Evolutionary conservation across 2,888 invertebrate genomes (phyloP).

Genomic region (Abrostola tripartita): DNA sequence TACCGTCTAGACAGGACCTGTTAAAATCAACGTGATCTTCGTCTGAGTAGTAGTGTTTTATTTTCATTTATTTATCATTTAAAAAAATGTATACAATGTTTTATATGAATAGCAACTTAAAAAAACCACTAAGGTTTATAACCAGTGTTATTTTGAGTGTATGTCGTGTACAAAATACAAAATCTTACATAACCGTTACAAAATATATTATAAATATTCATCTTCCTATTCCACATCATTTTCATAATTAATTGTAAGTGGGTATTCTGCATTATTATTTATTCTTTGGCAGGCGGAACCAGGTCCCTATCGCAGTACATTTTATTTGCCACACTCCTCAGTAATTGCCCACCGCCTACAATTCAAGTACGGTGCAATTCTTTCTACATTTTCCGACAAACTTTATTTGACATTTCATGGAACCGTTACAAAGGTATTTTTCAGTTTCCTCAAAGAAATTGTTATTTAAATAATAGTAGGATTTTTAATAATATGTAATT

Average conservation of each 20-base stretch:
- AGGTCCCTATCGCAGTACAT: constrained; percentile 27
- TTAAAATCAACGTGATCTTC: no score
- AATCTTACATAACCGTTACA: no score
- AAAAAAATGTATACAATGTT: no score
- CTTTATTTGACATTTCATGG: constrained; percentile 45
- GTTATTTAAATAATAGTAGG: constrained; percentile 30
- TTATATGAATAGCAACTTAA: no score
- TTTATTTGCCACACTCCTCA: constrained; percentile 42
- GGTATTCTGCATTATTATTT: constrained; percentile 14
- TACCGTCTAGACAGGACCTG: no score
- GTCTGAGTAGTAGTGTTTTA: no score
- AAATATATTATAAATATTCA: no score
- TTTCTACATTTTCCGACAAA: constrained; percentile 40
- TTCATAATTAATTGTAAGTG: constrained; percentile 2
- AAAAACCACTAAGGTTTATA: no score
- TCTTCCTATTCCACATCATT: no score
- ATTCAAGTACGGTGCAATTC: constrained; percentile 40
- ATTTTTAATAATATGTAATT: constrained; percentile 37
- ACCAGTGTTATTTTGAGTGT: no score
- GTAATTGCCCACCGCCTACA: constrained; percentile 51
- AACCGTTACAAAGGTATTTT: constrained; percentile 42
- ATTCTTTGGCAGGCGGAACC: not conserved
- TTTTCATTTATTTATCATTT: no score
- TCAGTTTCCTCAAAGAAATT: constrained; percentile 27
- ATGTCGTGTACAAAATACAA: no score